Evolutionary conservation across 92 coral and sea anemone genomes (phyloP), one percentile per base, ranked within the genome.

Genomic region (Parazoanthus darwini): DNA sequence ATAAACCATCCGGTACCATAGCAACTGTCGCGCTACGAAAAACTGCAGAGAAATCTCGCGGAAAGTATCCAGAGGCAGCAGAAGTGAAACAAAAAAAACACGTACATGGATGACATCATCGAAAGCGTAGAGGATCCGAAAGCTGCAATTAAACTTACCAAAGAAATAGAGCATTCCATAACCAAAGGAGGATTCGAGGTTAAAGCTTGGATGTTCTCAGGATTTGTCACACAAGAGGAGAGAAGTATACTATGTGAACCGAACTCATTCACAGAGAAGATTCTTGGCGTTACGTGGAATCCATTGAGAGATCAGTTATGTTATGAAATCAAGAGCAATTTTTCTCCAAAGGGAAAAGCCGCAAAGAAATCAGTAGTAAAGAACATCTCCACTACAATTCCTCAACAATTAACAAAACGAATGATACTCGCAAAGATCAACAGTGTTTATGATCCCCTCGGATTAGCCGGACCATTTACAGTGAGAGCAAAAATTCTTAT

Each of bases 401-500:
- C 92, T 18, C 66, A 77, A 16, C 35, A 44, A 66, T 91, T 93
- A 29, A 90, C 95, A 29, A 93, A 93, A 87, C 70, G 95, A 54
- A 89, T 91, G 68, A 75, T 93, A 9, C 89, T 93, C 18, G 91
- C 95, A 54, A 92, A 93, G 82, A 87, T 93, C 51, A 93, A 93
- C 85, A 82, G 94, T 43, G 88, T 93, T 20, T 93, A 91, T 46
- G 92, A 93, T 86, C 95, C 95, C 14, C 79, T 93, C 10, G 94
- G 94, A 68, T 71, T 91, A n/a, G 92, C 95, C 10, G 91, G 89
- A 42, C 93, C 93, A 77, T 84, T 90, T 76, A 92, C 94, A 11
- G 91, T 92, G n/a, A 80, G 88, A 83, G 95, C 95, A 59, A 92
- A 91, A 54, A 92, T 92, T 23, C 86, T 92, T 78, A 88, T 92